Conservation (phyloP, 2,113 vertebrate genomes). For the Channa maculata region DNA sequence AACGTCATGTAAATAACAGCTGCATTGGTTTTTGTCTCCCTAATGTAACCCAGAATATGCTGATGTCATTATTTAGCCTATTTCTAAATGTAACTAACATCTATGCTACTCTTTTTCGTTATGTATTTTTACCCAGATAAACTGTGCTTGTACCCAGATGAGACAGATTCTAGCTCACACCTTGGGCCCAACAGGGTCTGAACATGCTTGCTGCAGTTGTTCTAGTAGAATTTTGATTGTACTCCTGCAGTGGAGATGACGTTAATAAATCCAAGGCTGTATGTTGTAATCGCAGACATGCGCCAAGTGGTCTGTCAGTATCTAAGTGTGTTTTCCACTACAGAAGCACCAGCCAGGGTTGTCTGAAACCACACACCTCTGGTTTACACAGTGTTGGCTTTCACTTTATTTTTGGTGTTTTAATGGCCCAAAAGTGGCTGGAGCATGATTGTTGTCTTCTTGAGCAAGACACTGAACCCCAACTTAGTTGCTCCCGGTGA, state of each 20-base stretch:
- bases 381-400: slow-evolving; percentile 38
- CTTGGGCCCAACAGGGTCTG: no score
- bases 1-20: slow-evolving; percentile 13
- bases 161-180: slow-evolving; percentile 17
- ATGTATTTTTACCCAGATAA: slow-evolving; percentile 12
- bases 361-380: slow-evolving; percentile 29
- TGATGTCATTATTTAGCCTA: neutral
- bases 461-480: no score
- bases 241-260: no score
- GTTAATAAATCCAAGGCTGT: neutral
- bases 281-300: slow-evolving; percentile 30
- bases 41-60: neutral
- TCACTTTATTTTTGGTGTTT: slow-evolving; percentile 46
- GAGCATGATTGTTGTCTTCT: neutral
- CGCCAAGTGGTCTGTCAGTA: slow-evolving; percentile 34
- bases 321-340: slow-evolving; percentile 34
- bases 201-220: no score
- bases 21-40: slow-evolving; percentile 17
- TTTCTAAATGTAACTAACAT: neutral
- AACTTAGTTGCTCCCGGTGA: no score
- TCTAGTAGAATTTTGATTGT: no score
- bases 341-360: slow-evolving; percentile 8
- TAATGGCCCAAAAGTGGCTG: slow-evolving; percentile 31
- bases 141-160: neutral
- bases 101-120: neutral